phyloP scores from a whole-genome alignment of 2,888 invertebrate species.

The Macroteleia sp. region DNA sequence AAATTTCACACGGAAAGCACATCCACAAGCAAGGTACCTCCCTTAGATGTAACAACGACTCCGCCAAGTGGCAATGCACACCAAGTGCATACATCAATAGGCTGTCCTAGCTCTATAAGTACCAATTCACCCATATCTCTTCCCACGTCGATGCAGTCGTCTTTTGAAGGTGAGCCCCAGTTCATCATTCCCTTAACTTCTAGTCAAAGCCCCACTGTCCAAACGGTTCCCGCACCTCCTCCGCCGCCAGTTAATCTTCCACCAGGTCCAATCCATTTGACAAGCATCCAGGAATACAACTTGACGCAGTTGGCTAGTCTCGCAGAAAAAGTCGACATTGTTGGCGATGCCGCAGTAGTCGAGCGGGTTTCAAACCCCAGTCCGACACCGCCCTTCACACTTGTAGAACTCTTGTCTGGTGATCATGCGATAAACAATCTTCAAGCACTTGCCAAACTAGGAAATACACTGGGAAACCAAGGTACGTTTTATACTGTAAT shows the following conservation, averaged over 20 bases:
- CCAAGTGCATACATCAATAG: constrained; percentile 85
- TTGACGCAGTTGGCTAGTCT: constrained; percentile 92
- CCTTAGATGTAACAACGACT: constrained; percentile 84
- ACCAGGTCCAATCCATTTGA: constrained; percentile 84
- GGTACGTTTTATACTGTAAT: no score
- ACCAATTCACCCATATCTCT: constrained; percentile 89
- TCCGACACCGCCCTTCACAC: constrained; percentile 88
- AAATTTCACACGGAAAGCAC: constrained; percentile 88
- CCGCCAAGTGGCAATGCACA: constrained; percentile 85
- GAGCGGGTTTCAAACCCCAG: constrained; percentile 85
- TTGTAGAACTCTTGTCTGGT: constrained; percentile 90
- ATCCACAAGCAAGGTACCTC: constrained; percentile 82
- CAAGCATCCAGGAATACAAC: constrained; percentile 94
- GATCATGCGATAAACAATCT: constrained; percentile 94
- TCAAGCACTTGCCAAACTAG: constrained; percentile 94
- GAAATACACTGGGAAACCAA: constrained; percentile 85
- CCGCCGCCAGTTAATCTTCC: constrained; percentile 80
- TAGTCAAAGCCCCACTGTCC: constrained; percentile 71
- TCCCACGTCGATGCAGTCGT: constrained; percentile 89
- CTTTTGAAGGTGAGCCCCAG: constrained; percentile 89
- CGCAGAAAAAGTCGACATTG: constrained; percentile 87
- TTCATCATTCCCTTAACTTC: constrained; percentile 84
- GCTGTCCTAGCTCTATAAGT: constrained; percentile 87
- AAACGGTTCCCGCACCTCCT: constrained; percentile 82
- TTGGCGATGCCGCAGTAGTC: constrained; percentile 77